Evolutionary conservation across 2,888 invertebrate genomes (phyloP).

Genomic region (Helicoverpa assulta): DNA sequence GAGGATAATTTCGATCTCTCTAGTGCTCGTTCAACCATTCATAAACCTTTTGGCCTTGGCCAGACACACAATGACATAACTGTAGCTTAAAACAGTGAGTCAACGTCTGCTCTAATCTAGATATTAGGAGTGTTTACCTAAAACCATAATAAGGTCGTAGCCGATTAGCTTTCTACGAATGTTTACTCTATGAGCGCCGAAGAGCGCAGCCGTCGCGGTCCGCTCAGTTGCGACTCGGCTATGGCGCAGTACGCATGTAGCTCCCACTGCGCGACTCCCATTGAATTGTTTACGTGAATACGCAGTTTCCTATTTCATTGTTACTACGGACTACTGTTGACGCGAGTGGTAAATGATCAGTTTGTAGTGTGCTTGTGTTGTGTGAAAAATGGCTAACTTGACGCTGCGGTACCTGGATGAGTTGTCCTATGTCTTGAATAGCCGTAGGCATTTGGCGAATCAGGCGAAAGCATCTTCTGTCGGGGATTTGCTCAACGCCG

Average conservation of each 20-base stretch:
- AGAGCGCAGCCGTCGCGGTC: slow-evolving; percentile 61
- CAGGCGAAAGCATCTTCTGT: slow-evolving; percentile 88
- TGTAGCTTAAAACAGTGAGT: slow-evolving; percentile 31
- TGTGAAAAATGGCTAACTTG: slow-evolving; percentile 83
- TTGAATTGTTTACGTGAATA: slow-evolving; percentile 76
- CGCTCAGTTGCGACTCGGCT: slow-evolving; percentile 73
- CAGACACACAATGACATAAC: slow-evolving; percentile 38
- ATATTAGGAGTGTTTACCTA: slow-evolving; percentile 54
- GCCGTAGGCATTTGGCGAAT: slow-evolving; percentile 80
- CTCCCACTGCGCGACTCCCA: slow-evolving; percentile 39
- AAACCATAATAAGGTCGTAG: slow-evolving; percentile 60
- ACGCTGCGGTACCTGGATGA: slow-evolving; percentile 89
- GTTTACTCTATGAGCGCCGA: slow-evolving; percentile 59
- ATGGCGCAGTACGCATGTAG: slow-evolving; percentile 70
- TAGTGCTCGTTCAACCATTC: slow-evolving; percentile 5
- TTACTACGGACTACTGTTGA: slow-evolving; percentile 59
- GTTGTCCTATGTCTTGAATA: slow-evolving; percentile 86
- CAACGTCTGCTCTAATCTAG: slow-evolving; percentile 49
- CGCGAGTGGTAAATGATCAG: slow-evolving; percentile 67
- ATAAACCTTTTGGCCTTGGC: slow-evolving; percentile 19
- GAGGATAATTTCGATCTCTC: background rate
- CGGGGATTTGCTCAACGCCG: slow-evolving; percentile 86
- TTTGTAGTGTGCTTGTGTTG: slow-evolving; percentile 64
- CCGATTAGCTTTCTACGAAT: slow-evolving; percentile 65
- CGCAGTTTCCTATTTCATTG: slow-evolving; percentile 62